These are phyloP conservation scores for Lysiphlebus fabarum DNA, from an alignment of 1,140 invertebrate genomes.

Conservation along the genomic window DNA sequence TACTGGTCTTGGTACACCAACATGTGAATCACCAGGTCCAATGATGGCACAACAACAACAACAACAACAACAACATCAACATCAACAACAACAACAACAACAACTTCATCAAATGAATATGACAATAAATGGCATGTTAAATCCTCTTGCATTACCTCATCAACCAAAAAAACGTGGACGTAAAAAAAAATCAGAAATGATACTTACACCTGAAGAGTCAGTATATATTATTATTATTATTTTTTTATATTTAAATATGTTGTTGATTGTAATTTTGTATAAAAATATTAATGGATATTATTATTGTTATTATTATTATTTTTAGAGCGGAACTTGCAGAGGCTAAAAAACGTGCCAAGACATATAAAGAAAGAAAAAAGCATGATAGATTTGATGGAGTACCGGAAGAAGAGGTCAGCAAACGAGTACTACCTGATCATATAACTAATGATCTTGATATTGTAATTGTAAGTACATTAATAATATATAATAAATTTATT, in stretches of 20 bases:
- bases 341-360: conserved; percentile 64
- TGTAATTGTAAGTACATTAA: conserved; percentile 83
- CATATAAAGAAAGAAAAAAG: conserved; percentile 86
- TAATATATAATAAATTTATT: conserved; percentile 1
- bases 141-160: conserved; percentile 59
- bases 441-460: conserved; percentile 90
- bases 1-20: conserved; percentile 42
- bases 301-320: too few species aligned
- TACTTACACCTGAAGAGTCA: conserved; percentile 58
- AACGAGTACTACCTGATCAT: conserved; percentile 90
- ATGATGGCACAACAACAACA: conserved; percentile 30
- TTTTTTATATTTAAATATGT: background rate
- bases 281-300: background rate
- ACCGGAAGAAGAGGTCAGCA: conserved; percentile 93
- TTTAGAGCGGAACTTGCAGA: conserved; percentile 63
- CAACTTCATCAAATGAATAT: conserved; percentile 49
- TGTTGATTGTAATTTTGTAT: conserved; percentile 12
- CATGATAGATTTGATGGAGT: conserved; percentile 96
- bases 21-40: conserved; percentile 43
- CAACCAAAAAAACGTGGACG: conserved; percentile 77
- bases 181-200: conserved; percentile 70
- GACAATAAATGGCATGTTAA: conserved; percentile 53
- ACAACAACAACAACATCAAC: conserved; percentile 16
- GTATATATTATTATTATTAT: conserved; percentile 21
- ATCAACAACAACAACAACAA: too few species aligned